Base-by-base conservation (phyloP, 1,140 invertebrate species). In the Lepidurus packardi region DNA sequence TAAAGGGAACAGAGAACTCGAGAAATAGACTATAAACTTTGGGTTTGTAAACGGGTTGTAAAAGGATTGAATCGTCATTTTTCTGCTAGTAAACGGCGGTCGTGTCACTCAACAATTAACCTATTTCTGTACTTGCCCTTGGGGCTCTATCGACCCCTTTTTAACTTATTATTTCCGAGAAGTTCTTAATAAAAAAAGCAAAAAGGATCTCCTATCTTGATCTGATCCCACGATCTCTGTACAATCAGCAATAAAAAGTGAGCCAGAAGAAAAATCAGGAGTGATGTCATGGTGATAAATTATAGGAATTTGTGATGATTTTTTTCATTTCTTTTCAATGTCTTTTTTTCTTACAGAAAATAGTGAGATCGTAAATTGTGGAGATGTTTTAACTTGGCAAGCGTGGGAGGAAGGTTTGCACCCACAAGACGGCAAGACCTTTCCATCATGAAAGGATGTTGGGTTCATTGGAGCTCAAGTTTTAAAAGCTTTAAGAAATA, bases 381-480 rank as follows among this genome's bases (percentile, higher is more conserved):
- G 53, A 65, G 8, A 16, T 7, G 53, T 65, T 65, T 65, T 13
- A 65, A 65, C 21, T 21, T 21, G 21, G 53, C 53, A 16, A 21
- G 53, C 53, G 53, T 65, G 53, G 53, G 53, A 65, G 53, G 53
- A 65, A 13, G 21, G 53, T 65, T 65, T 65, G 21, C 53, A 65
- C 53, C 16, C 16, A 65, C 53, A 65, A 13, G 21, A 65, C 53
- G 4, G 7, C 53, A 65, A 13, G 21, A 65, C 53, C 53, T 65
- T 65, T 65, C 53, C 21, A 65, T n/a, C 53, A 65, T 65, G 53
- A 65, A 65, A 65, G 53, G 53, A 65, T 21, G 16, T 65, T 65
- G 34, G 53, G 53, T 65, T 65, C 16, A 65, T 65, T 65, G 7
- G 16, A n/a, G 53, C 53, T 16, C 7, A 9, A 7, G 7, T 21